A percentile compares a stretch with the other conserved stretches of the same genome.
These are phyloP conservation scores for Plecturocebus donacophilus DNA, from an alignment of 2,113 vertebrate species.

Conservation along the genomic window DNA sequence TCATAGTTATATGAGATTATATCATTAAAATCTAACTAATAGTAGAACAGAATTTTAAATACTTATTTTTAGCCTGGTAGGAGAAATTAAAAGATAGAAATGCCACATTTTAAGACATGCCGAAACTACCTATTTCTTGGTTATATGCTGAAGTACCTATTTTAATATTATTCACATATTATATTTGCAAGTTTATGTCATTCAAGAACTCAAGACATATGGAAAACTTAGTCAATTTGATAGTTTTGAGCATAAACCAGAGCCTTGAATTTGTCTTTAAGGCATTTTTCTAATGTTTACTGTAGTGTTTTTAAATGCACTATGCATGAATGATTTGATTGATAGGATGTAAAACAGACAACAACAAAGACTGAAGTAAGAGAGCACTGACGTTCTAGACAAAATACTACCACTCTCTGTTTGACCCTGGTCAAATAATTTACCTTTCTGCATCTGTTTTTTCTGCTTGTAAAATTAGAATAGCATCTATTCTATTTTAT, in stretches of 20 bases:
- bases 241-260: background rate
- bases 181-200: background rate
- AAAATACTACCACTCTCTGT: background rate
- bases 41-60: background rate
- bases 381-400: background rate
- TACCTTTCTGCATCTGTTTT: background rate
- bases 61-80: background rate
- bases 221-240: background rate
- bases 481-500: background rate
- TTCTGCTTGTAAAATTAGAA: background rate
- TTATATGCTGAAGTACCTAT: background rate
- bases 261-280: background rate
- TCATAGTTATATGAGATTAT: conserved; percentile 14
- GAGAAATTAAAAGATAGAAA: conserved; percentile 14
- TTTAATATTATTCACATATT: conserved; percentile 23
- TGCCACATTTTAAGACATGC: conserved; percentile 1
- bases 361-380: background rate
- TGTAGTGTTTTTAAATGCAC: background rate
- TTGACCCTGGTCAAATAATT: background rate
- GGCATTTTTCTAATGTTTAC: background rate
- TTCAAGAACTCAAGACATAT: background rate
- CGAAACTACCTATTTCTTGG: background rate
- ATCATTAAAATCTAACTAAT: background rate
- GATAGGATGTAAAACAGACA: background rate
- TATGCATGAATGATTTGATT: background rate